phyloP scores from a whole-genome alignment of 2,888 invertebrate genomes.

The Dione vanillae region DNA sequence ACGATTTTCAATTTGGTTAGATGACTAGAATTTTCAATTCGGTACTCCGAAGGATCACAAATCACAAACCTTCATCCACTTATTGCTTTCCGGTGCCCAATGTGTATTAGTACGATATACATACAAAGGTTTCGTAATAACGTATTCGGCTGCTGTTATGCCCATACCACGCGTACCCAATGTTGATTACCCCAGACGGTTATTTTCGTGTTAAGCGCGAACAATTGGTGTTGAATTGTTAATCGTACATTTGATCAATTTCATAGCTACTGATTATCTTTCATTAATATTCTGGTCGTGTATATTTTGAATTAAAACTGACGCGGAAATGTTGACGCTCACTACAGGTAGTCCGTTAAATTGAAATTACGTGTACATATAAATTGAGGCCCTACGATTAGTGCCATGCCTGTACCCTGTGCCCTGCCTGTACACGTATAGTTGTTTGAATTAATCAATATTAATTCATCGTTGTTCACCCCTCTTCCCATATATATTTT shows the following conservation, averaged over 20 bases:
- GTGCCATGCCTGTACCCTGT: not conserved
- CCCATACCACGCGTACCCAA: slow-evolving; percentile 39
- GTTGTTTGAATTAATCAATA: slow-evolving; percentile 22
- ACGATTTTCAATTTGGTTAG: slow-evolving; percentile 70
- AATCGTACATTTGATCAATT: slow-evolving; percentile 61
- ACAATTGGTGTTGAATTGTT: slow-evolving; percentile 59
- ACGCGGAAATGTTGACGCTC: slow-evolving; percentile 49
- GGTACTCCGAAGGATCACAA: slow-evolving; percentile 56
- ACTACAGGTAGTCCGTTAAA: slow-evolving; percentile 56
- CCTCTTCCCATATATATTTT: slow-evolving; percentile 30
- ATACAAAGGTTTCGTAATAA: slow-evolving; percentile 36
- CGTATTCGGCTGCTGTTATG: slow-evolving; percentile 35
- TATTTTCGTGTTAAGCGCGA: slow-evolving; percentile 51
- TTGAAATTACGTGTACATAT: slow-evolving; percentile 27
- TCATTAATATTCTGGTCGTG: slow-evolving; percentile 67
- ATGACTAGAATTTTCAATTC: slow-evolving; percentile 55
- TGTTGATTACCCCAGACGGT: slow-evolving; percentile 54
- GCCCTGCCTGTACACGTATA: not conserved
- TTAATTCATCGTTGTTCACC: slow-evolving; percentile 26
- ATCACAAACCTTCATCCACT: slow-evolving; percentile 44
- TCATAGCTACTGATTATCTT: slow-evolving; percentile 50
- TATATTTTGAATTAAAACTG: slow-evolving; percentile 67
- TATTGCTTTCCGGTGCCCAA: slow-evolving; percentile 46
- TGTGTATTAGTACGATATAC: slow-evolving; percentile 35
- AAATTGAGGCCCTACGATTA: slow-evolving; percentile 7